Evolutionary conservation across 2,797 vertebrate species (phyloP).

Genomic region (Vireo griseus): DNA sequence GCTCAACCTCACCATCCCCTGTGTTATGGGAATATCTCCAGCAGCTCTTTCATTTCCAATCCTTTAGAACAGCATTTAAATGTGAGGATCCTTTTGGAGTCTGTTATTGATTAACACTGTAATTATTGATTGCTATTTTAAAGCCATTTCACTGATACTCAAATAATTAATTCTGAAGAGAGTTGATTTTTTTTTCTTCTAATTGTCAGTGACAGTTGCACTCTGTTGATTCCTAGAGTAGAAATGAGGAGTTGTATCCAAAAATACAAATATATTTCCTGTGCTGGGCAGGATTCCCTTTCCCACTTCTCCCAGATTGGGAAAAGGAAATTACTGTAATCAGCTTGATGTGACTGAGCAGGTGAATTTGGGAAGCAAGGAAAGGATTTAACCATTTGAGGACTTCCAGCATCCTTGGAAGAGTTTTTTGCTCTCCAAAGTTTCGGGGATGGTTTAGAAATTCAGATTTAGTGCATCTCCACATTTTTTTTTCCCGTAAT

Average conservation of each 20-base stretch:
- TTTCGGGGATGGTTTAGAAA: background rate
- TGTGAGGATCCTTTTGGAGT: background rate
- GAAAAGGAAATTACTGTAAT: background rate
- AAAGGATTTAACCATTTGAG: background rate
- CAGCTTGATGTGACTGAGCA: background rate
- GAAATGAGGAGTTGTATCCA: background rate
- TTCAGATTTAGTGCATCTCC: background rate
- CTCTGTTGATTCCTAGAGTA: background rate
- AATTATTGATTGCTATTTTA: background rate
- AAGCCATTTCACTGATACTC: background rate
- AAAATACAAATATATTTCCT: background rate
- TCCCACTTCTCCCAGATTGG: background rate
- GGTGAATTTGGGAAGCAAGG: background rate
- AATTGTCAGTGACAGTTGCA: background rate
- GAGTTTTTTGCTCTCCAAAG: background rate
- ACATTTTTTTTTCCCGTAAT: background rate
- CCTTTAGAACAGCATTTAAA: background rate
- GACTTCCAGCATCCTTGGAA: background rate
- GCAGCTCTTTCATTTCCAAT: background rate
- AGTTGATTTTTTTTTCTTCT: background rate
- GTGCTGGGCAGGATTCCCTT: constrained; percentile 25
- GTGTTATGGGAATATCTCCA: background rate
- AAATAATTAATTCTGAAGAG: background rate
- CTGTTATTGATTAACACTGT: background rate
- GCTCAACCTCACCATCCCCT: background rate